Base-by-base conservation (phyloP, 2,888 invertebrate genomes). In the Saturnia pavonia region DNA sequence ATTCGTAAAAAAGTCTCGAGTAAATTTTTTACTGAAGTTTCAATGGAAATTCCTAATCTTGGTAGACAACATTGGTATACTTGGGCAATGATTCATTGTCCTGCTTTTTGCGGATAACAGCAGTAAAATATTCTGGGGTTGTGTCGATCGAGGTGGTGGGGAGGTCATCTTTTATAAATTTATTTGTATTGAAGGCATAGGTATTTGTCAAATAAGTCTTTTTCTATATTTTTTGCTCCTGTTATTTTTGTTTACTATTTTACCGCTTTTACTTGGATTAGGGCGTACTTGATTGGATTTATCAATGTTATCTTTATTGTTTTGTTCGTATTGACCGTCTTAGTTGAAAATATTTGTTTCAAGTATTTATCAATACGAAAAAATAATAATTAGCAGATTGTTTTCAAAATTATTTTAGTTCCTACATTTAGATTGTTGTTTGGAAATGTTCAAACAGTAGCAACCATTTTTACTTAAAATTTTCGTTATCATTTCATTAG, bases 181-280 rank as follows among this genome's bases (percentile, higher is more conserved):
- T 22, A 12, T 25, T 19, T 8, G 48, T 51, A 66, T 54, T 43
- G 51, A 19, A 54, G 25, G n/a, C 67, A 51, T 54, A 54, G 27
- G 40, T 66, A 19, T 43, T 40, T 51, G 19, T 51, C 19, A 25
- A 43, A 70, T 43, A 25, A 42, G 42, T 19, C 8, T 25, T 51
- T 27, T 42, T 42, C 40, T 16, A 14, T 19, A 19, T 40, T 25
- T 43, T 66, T 42, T 27, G 9, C 25, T 19, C 25, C 7, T 27
- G 40, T 11, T 54, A 57, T 90, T 90, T 92, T 91, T 93, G 92
- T 92, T 93, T 93, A 92, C 90, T 78, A 86, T 82, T 82, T 85
- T 80, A 81, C 86, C 86, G 88, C 86, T 85, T 81, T 69, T 57
- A 65, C 42, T 71, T 68, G 63, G 25, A 51, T 68, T 40, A 27